Base-by-base conservation (phyloP, 2,888 invertebrate genomes). In the Drosophila tripunctata region DNA sequence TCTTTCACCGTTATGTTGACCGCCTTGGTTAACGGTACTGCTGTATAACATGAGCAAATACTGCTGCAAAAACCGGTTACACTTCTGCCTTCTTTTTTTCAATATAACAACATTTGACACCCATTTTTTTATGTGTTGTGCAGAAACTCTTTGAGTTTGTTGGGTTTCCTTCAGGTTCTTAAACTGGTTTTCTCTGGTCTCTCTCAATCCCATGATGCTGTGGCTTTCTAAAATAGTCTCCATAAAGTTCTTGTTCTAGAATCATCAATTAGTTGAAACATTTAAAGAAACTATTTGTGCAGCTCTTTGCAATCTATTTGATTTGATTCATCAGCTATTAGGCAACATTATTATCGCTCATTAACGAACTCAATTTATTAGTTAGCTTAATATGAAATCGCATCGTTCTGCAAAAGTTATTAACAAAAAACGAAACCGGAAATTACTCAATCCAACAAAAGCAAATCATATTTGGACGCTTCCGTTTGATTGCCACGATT, bases 1-100 rank as follows among this genome's bases (percentile, higher is more conserved):
- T 24, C 24, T 24, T 24, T 24, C 50, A 78, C 80, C 87, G 81
- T 81, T 81, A 81, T 84, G 87, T 85, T 81, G 81, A 81, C 81
- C 81, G 87, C 85, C 63, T 64, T 67, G 54, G 65, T 71, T 81
- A 81, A 81, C 81, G 87, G 87, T 67, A 75, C 51, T 62, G 56
- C 40, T 63, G 62, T 64, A 58, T 67, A 58, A 62, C 58, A 19
- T 61, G 24, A 27, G 41, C 41, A 3, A 24, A 24, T 24, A 14
- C 22, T 15, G 19, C 10, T 3, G 22, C n/a, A 30, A 52, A 35
- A 58, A 72, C 72, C 75, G 64, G 75, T 72, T 71, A 24, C 33
- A 55, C 15, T 38, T 45, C 27, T 19, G 33, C 50, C n/a, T 15
- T 38, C 36, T 33, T 40, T 45, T 54, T 50, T 31, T 38, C 24